Evolutionary conservation across 2,888 invertebrate genomes (phyloP).

Genomic region (Hydraecia micacea): DNA sequence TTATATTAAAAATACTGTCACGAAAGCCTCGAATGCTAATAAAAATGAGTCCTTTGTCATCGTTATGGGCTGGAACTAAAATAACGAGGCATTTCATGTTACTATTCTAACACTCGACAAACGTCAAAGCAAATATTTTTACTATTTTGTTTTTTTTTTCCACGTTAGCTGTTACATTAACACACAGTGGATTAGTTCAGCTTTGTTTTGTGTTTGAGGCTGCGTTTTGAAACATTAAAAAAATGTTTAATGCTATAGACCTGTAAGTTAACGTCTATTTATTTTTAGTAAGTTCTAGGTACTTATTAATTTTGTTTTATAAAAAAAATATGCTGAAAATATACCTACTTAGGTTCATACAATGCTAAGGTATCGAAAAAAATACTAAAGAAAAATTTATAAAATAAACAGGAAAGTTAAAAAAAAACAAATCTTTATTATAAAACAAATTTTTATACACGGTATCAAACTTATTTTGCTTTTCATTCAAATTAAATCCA

Average conservation of each 20-base stretch:
- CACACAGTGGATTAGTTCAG: slow-evolving; percentile 46
- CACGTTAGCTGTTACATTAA: slow-evolving; percentile 36
- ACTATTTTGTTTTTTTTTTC: slow-evolving; percentile 61
- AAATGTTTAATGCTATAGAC: neutral
- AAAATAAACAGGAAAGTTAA: neutral
- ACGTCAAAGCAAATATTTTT: slow-evolving; percentile 62
- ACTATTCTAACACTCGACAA: slow-evolving; percentile 54
- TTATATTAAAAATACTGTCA: slow-evolving; percentile 18
- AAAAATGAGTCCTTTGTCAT: slow-evolving; percentile 52
- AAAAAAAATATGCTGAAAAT: too few relatives aligned
- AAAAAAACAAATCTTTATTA: neutral
- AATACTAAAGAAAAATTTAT: neutral
- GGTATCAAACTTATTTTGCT: neutral
- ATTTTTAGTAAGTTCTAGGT: too few relatives aligned
- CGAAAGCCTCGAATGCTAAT: slow-evolving; percentile 32
- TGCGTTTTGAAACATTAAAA: slow-evolving; percentile 4
- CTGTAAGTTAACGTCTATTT: neutral
- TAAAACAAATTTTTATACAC: neutral
- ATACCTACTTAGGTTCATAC: too few relatives aligned
- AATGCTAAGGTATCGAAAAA: too few relatives aligned
- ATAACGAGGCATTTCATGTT: slow-evolving; percentile 54
- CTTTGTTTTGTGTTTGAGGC: slow-evolving; percentile 34
- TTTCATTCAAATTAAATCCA: slow-evolving; percentile 59
- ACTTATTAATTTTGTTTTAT: too few relatives aligned
- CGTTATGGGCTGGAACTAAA: slow-evolving; percentile 43